Conservation (phyloP, 2,888 invertebrate genomes). For the Phorcus lineatus region DNA sequence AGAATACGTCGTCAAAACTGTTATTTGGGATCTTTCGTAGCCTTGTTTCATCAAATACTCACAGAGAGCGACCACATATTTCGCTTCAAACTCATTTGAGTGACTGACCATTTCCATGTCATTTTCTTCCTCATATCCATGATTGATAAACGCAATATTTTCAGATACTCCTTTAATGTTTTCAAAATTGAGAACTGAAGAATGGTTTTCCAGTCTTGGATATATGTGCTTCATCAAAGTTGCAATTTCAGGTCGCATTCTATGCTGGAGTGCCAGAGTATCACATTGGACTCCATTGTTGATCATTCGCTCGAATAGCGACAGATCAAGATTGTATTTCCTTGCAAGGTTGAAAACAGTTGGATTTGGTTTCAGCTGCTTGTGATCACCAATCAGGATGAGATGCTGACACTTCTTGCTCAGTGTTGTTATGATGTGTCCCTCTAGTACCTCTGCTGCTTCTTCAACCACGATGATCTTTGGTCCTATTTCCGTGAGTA, state of each 20-base stretch:
- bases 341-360: constrained; percentile 83
- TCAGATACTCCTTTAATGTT: constrained; percentile 60
- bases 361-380: constrained; percentile 86
- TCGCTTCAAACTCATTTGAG: constrained; percentile 69
- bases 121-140: constrained; percentile 55
- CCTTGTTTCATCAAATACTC: constrained; percentile 70
- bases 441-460: constrained; percentile 90
- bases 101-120: constrained; percentile 63
- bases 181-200: constrained; percentile 52
- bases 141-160: constrained; percentile 70
- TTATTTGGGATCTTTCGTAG: constrained; percentile 65
- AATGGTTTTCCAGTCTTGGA: constrained; percentile 61
- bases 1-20: constrained; percentile 72
- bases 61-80: constrained; percentile 58
- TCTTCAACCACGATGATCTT: constrained; percentile 84
- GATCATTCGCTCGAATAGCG: constrained; percentile 89
- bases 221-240: constrained; percentile 66
- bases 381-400: constrained; percentile 90
- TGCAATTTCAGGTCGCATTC: constrained; percentile 74
- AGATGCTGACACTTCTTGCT: constrained; percentile 86
- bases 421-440: constrained; percentile 87
- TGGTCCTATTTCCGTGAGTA: constrained; percentile 78
- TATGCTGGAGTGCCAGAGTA: constrained; percentile 80
- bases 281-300: constrained; percentile 81
- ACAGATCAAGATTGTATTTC: constrained; percentile 84